Conservation (phyloP, 2,888 invertebrate species). For the Lithophane socia region DNA sequence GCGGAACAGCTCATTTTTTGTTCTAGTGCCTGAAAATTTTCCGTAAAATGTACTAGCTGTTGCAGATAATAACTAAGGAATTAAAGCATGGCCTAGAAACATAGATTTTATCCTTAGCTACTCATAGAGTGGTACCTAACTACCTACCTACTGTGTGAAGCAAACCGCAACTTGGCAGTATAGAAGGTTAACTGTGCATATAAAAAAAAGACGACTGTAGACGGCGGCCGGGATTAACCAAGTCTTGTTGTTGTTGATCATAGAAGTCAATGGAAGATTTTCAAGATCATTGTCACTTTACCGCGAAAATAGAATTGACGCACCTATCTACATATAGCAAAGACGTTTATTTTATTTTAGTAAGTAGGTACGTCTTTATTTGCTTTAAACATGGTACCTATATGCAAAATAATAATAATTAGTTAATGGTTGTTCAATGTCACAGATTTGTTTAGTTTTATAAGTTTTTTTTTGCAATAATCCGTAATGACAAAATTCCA, state of each 20-base stretch:
- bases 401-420: no score
- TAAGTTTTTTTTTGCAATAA: no score
- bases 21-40: background rate
- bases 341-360: background rate
- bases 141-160: constrained; percentile 5
- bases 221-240: constrained; percentile 46
- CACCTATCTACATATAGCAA: background rate
- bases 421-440: no score
- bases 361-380: no score
- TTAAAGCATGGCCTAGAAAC: constrained; percentile 29
- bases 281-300: constrained; percentile 45
- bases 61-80: background rate
- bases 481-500: no score
- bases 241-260: constrained; percentile 31
- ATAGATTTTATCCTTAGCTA: constrained; percentile 12
- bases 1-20: no score
- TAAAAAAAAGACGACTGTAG: constrained; percentile 36
- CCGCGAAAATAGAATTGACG: constrained; percentile 30
- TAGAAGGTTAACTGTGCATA: constrained; percentile 39
- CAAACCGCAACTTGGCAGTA: constrained; percentile 43
- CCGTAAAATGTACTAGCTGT: background rate
- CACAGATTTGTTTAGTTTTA: no score
- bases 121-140: constrained; percentile 2
- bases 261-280: constrained; percentile 44
- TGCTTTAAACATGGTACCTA: no score